phyloP scores from a whole-genome alignment of 2,113 vertebrate species.

The Cavia porcellus region DNA sequence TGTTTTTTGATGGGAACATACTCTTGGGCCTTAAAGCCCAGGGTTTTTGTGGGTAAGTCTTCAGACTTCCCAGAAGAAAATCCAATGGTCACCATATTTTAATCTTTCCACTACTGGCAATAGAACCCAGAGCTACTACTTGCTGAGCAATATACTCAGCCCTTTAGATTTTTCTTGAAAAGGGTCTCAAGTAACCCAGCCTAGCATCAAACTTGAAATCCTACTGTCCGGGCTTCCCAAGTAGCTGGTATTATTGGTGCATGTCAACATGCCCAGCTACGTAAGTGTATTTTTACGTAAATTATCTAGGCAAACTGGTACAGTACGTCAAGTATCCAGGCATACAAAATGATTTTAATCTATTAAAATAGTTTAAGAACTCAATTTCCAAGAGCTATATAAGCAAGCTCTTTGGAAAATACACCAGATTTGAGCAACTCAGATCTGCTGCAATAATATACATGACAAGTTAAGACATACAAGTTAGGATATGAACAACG shows the following conservation, averaged over 20 bases:
- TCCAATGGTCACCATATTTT: neutral
- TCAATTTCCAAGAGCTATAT: slow-evolving; percentile 2
- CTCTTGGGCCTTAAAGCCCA: neutral
- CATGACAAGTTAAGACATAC: neutral
- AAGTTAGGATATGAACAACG: neutral
- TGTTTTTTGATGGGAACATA: neutral
- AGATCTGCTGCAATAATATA: neutral
- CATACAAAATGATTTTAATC: neutral
- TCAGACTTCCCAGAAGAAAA: slow-evolving; percentile 12
- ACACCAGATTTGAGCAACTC: slow-evolving; percentile 36
- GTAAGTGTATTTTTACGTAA: neutral
- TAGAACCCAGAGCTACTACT: neutral
- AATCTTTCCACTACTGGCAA: neutral
- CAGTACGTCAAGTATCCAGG: neutral
- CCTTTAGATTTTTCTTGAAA: neutral
- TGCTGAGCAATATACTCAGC: neutral
- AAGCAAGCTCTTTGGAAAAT: slow-evolving; percentile 35
- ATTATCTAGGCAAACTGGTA: slow-evolving; percentile 21
- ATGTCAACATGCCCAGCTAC: neutral
- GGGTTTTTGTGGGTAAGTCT: slow-evolving; percentile 3
- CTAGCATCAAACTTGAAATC: neutral
- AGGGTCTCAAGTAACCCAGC: neutral
- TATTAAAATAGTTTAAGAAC: slow-evolving; percentile 33
- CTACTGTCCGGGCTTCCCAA: neutral
- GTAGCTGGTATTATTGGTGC: neutral